These are phyloP conservation scores for Sapayoa aenigma DNA, from an alignment of 2,113 vertebrate genomes.

Conservation along the genomic window DNA sequence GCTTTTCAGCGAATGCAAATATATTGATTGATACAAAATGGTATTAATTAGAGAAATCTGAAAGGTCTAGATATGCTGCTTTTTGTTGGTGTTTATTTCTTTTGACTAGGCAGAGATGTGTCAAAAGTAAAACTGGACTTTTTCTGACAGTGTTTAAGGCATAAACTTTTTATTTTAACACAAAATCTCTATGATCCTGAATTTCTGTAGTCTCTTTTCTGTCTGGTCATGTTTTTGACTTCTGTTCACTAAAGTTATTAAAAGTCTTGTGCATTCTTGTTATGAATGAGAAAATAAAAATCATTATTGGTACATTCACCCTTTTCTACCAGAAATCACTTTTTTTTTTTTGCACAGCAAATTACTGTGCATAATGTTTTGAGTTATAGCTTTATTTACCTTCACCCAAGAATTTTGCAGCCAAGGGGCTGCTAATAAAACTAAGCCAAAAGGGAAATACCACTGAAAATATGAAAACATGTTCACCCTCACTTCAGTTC, in stretches of 20 bases:
- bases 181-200: background rate
- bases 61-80: slow-evolving; percentile 2
- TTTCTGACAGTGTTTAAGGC: background rate
- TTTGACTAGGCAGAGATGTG: background rate
- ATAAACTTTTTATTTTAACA: background rate
- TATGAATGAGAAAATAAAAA: background rate
- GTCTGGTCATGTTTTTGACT: background rate
- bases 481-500: background rate
- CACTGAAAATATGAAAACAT: background rate
- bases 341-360: background rate
- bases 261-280: background rate
- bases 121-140: slow-evolving; percentile 19
- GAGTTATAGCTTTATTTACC: slow-evolving; percentile 23
- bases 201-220: background rate
- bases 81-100: background rate
- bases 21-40: slow-evolving; percentile 48
- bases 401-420: background rate
- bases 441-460: background rate
- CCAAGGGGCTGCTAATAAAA: background rate
- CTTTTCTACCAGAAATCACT: background rate
- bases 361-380: background rate
- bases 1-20: slow-evolving; percentile 33
- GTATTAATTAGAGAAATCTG: slow-evolving; percentile 33
- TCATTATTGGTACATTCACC: background rate
- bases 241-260: slow-evolving; percentile 4